A percentile compares a stretch with the other conserved stretches of the same genome.
These are phyloP conservation scores for Ginglymostoma cirratum DNA, from an alignment of 2,113 vertebrate genomes.

Conservation along the genomic window DNA sequence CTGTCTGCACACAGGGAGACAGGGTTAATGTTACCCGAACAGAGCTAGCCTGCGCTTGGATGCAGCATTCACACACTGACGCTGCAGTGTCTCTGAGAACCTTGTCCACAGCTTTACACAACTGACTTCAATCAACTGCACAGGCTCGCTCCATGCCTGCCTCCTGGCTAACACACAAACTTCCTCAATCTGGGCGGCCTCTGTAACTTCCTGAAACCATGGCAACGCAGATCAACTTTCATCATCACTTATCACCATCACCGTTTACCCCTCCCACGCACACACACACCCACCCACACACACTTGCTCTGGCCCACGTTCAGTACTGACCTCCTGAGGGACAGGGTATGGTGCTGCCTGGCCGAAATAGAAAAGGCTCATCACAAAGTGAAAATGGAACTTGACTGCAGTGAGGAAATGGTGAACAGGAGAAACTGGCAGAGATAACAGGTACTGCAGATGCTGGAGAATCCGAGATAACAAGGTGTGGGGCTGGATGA, in stretches of 20 bases:
- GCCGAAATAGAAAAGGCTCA: too few species aligned
- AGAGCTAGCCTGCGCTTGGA: conserved; percentile 56
- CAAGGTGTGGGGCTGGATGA: too few species aligned
- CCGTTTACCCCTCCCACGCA: neutral
- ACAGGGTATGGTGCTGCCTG: too few species aligned
- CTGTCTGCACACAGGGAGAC: conserved; percentile 76
- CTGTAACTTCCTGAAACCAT: too few species aligned
- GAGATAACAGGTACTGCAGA: too few species aligned
- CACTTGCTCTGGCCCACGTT: neutral
- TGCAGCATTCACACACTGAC: conserved; percentile 32
- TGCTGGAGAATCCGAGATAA: too few species aligned
- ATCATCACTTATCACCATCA: neutral
- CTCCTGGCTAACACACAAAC: neutral
- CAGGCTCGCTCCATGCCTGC: neutral
- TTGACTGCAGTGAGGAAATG: too few species aligned
- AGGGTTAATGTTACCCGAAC: conserved; percentile 64
- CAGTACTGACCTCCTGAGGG: too few species aligned
- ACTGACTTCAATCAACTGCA: conserved; percentile 1
- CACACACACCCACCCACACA: neutral
- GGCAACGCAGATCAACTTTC: too few species aligned
- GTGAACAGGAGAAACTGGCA: neutral
- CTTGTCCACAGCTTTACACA: too few species aligned
- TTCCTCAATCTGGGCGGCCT: neutral
- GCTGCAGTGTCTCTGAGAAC: neutral
- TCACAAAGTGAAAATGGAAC: too few species aligned